Base-by-base conservation (phyloP, 2,113 vertebrate species). In the Porphyrio hochstetteri region DNA sequence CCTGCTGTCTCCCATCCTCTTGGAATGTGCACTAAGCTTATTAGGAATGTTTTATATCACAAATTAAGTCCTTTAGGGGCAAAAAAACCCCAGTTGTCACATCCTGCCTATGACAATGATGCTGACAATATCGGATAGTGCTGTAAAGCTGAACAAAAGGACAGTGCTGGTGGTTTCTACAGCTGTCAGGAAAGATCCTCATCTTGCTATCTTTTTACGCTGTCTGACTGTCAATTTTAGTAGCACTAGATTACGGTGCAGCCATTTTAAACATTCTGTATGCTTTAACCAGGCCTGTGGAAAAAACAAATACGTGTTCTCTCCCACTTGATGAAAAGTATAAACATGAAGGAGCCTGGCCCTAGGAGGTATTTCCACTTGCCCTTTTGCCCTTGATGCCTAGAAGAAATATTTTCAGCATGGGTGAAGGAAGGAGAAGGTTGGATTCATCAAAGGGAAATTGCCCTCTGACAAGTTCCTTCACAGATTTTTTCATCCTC, bases 1-100 rank as follows among this genome's bases (percentile, higher is more conserved):
- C 11, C 46, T 69, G 35, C 24, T 50, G 36, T 65, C 35, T 70
- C 36, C 64, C 16, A 52, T 70, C 8, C 46, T 23, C 14, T 72
- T 27, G 5, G 27, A 95, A 82, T 78, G 44, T 55, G 44, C 36
- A 77, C 35, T 71, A 68, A 60, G 16, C 17, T 80, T 63, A 72
- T 91, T 74, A 76, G 31, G 52, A 83, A 91, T 29, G 27, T 77
- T 96, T 63, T 92, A 81, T 80, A 69, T 42, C 46, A 75, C 40
- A 81, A 96, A 92, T 94, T 89, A 95, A 79, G 56, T 56, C 36
- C 27, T 94, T 84, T 67, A 78, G 72, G 84, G 48, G 21, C 9
- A 48, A 83, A 92, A 77, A 82, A 6, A 80, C 8, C 44, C 44
- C 44, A 69, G 4, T 69, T 83, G 33, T 86, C 53, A 68, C 20